Conservation (phyloP, 2,888 invertebrate genomes). For the Caenorhabditis auriculariae region DNA sequence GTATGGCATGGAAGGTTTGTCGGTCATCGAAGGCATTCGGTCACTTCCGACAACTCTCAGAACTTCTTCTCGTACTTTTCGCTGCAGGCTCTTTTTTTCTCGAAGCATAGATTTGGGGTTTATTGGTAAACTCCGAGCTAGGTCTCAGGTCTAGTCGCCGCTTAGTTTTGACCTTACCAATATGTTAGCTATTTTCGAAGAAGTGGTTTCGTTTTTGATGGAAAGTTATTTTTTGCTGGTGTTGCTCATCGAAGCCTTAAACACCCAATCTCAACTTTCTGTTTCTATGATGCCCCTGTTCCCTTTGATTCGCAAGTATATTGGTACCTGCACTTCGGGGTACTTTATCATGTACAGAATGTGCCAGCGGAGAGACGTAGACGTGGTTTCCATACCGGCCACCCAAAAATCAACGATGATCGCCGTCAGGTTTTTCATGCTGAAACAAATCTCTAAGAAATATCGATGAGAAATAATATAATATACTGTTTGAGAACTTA, state of each 20-base stretch:
- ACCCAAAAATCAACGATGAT: slow-evolving; percentile 38
- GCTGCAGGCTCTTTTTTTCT: slow-evolving; percentile 6
- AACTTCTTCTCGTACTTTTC: slow-evolving; percentile 34
- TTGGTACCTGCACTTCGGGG: slow-evolving; percentile 27
- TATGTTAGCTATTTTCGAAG: too few relatives aligned
- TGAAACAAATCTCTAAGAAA: too few relatives aligned
- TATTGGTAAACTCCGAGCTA: too few relatives aligned
- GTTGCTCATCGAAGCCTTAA: too few relatives aligned
- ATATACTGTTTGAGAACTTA: not conserved
- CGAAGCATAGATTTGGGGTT: too few relatives aligned
- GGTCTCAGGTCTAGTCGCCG: too few relatives aligned
- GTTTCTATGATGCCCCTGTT: not conserved
- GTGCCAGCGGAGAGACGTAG: slow-evolving; percentile 38
- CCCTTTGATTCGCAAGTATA: not conserved
- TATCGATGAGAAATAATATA: too few relatives aligned
- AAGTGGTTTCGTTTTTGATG: too few relatives aligned
- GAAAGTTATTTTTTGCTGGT: too few relatives aligned
- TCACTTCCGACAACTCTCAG: slow-evolving; percentile 19
- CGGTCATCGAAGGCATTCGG: slow-evolving; percentile 23
- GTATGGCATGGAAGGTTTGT: slow-evolving; percentile 31
- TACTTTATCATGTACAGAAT: slow-evolving; percentile 35
- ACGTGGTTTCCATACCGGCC: slow-evolving; percentile 51
- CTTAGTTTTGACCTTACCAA: too few relatives aligned
- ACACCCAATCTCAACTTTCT: too few relatives aligned
- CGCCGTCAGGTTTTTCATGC: slow-evolving; percentile 11